Base-by-base conservation (phyloP, 2,888 invertebrate species). In the Gandaritis pyraliata region DNA sequence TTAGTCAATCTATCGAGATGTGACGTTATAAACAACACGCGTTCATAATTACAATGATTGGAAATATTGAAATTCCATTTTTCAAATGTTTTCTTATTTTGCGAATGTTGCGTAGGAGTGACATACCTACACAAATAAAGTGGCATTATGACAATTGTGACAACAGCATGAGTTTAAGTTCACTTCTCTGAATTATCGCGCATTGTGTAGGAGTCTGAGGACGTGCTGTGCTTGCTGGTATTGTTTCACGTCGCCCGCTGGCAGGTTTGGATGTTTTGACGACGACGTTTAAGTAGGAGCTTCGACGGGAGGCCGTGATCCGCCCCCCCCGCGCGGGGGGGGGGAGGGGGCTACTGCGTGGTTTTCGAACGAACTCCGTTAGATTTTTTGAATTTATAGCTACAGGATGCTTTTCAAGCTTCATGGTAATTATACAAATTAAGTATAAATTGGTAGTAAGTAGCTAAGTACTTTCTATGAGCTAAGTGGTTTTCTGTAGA, bases 291-390 rank as follows among this genome's bases (percentile, higher is more conserved):
- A 80, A 77, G 83, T 78, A 80, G 82, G 79, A 58, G 72, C 68
- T 68, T 68, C 72, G 68, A 68, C 65, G 68, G 66, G 64, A 67
- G 65, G 62, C 60, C 65, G 74, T 71, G 78, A 85, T 86, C 83
- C 81, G 85, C 85, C 87, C 82, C 79, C 71, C 70, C 73, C 69
- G 79, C 74, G 81, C n/a, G n/a, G n/a, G n/a, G n/a, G n/a, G n/a
- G n/a, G n/a, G n/a, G n/a, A n/a, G n/a, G 81, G 41, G 73, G 88
- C 89, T 89, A 88, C 89, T 84, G 89, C 84, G 84, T 81, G 89
- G 89, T 86, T 80, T 70, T 41, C 36, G 56, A 58, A 56, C 62
- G 43, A 47, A 55, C 54, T 66, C 56, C 58, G 61, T 51, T 53
- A 23, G 0, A n/a, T 38, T 45, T 16, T 8, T 39, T 48, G 18